These are phyloP conservation scores for Pluvialis apricaria DNA, from an alignment of 2,113 vertebrate genomes.

Conservation along the genomic window DNA sequence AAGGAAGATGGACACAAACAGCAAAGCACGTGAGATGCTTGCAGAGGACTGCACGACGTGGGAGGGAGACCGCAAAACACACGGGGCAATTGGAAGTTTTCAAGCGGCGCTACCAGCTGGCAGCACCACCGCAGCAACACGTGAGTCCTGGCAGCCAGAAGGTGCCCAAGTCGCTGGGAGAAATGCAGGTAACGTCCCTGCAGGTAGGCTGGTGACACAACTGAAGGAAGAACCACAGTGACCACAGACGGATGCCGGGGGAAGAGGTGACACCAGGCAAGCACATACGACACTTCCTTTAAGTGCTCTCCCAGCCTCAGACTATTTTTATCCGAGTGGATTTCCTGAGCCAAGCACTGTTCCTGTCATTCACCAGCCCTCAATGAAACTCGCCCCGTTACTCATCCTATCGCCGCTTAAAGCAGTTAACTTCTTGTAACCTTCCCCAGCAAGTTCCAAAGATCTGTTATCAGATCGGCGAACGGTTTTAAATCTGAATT, in stretches of 20 bases:
- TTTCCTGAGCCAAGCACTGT: neutral
- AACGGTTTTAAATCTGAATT: neutral
- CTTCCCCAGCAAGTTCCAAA: neutral
- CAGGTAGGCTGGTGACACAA: neutral
- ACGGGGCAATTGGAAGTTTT: neutral
- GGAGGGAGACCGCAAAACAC: neutral
- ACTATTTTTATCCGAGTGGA: conserved; percentile 1
- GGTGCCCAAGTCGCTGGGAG: neutral
- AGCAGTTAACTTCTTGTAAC: neutral
- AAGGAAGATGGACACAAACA: neutral
- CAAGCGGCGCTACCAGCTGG: neutral
- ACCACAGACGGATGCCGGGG: neutral
- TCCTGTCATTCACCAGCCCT: neutral
- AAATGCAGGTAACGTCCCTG: neutral
- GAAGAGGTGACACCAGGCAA: neutral
- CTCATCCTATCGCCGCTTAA: neutral
- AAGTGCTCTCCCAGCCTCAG: neutral
- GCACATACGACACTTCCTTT: neutral
- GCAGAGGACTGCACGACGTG: fast-evolving
- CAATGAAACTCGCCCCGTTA: neutral
- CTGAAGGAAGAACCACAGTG: neutral
- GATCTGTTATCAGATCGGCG: neutral
- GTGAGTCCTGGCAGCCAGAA: neutral
- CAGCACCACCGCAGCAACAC: neutral
- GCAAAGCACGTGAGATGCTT: neutral